Evolutionary conservation across 2,797 vertebrate genomes (phyloP), one percentile per base, ranked within the genome.

Genomic region (Halcyon badia): DNA sequence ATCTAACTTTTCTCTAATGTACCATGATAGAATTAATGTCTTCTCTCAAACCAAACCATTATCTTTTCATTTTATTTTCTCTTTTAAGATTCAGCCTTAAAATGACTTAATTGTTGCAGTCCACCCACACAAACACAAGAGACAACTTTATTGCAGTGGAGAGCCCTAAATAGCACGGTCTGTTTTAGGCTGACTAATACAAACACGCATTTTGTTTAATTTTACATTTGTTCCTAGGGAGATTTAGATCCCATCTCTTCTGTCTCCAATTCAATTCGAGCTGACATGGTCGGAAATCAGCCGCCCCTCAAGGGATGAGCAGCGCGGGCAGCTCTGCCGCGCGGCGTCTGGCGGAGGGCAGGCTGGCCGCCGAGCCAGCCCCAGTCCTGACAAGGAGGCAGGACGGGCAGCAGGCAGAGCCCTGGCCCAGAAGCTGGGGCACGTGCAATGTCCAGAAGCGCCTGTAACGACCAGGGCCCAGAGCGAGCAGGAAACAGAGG

Each of bases 91-190:
- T 20, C 87, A 86, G 87, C 31, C 58, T 87, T 87, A 93, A 94
- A 90, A 94, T 25, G 1, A 91, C 73, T 94, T 95, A 97, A 95
- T 97, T 91, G 89, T 90, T 95, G 77, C 91, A 97, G 85, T 69
- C 91, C 95, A 93, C 95, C 96, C 94, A 91, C 96, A 95, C 93
- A 96, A 96, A 92, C 71, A 95, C 48, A 42, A 46, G 87, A 96
- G 84, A 83, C 83, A 71, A 57, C 89, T 94, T 89, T 57, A 83
- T 28, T 89, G 95, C 92, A 92, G 75, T 1, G 16, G 54, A 75
- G 79, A 72, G 76, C 92, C 82, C 89, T 91, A 95, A 96, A 97
- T 91, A 97, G 94, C 89, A 57, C 52, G 15, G 92, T 65, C 94
- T 89, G 84, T 5, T 83, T 91, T 28, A 64, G 91, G 82, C 84